phyloP scores from a whole-genome alignment of 2,888 invertebrate genomes.

The Trissoscelio sp. region DNA sequence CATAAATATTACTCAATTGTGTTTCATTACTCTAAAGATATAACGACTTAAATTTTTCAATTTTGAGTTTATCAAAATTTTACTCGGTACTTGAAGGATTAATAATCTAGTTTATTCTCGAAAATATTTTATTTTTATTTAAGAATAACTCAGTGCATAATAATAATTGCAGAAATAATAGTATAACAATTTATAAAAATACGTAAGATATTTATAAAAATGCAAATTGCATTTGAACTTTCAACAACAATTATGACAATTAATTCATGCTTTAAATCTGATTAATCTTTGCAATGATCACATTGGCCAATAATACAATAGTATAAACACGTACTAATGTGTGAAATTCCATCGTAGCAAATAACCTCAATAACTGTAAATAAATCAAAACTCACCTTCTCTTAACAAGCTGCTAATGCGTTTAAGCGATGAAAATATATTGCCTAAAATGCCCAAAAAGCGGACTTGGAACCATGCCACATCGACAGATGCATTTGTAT shows the following conservation, averaged over 20 bases:
- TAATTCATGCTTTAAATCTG: neutral
- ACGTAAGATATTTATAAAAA: too few species aligned
- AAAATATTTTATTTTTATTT: too few species aligned
- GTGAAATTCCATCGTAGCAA: slow-evolving; percentile 37
- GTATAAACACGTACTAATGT: slow-evolving; percentile 1
- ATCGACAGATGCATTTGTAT: slow-evolving; percentile 63
- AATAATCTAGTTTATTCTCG: too few species aligned
- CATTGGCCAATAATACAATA: neutral
- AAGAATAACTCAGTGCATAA: too few species aligned
- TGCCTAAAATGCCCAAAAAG: slow-evolving; percentile 59
- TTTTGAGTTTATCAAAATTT: too few species aligned
- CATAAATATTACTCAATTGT: too few species aligned
- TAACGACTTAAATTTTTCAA: too few species aligned
- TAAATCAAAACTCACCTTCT: slow-evolving; percentile 53
- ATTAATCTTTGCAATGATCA: neutral
- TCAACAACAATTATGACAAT: neutral
- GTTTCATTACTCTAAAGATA: too few species aligned
- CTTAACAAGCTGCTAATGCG: slow-evolving; percentile 62
- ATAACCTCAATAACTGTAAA: slow-evolving; percentile 38
- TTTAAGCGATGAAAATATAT: slow-evolving; percentile 60
- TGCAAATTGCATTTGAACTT: too few species aligned
- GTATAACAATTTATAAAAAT: too few species aligned
- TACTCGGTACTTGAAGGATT: too few species aligned
- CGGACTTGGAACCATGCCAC: slow-evolving; percentile 58
- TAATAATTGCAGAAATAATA: too few species aligned